A percentile compares a stretch with the other conserved stretches of the same genome.
Evolutionary conservation across 2,797 vertebrate species (phyloP).

Genomic region (Argyrosomus regius): DNA sequence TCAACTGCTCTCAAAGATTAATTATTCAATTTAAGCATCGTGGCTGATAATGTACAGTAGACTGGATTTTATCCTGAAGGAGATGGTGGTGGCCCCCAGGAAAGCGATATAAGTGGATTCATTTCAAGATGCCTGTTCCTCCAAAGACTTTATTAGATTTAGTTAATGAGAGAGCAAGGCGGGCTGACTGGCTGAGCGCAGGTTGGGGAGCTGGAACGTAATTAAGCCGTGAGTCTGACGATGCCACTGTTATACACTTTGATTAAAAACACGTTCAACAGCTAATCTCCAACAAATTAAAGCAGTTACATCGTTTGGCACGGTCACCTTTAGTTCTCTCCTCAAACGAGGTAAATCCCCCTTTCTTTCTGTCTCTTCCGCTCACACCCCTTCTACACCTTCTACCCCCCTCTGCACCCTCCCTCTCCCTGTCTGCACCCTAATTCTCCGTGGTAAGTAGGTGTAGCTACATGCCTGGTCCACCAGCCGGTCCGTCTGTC

Average conservation of each 20-base stretch:
- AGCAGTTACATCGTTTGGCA: conserved; percentile 69
- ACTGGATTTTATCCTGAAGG: conserved; percentile 73
- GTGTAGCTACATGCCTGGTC: conserved; percentile 61
- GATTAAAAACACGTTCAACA: conserved; percentile 85
- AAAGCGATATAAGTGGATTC: conserved; percentile 84
- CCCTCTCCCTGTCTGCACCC: conserved; percentile 58
- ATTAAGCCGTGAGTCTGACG: conserved; percentile 82
- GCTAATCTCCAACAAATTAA: conserved; percentile 83
- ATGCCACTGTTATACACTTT: conserved; percentile 79
- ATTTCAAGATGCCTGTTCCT: conserved; percentile 86
- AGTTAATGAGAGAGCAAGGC: conserved; percentile 82
- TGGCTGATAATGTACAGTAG: conserved; percentile 75
- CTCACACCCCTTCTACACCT: conserved; percentile 43
- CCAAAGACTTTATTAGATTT: conserved; percentile 87
- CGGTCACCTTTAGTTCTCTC: conserved; percentile 70
- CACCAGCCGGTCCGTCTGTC: conserved; percentile 58
- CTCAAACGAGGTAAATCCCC: conserved; percentile 52
- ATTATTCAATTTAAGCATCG: conserved; percentile 76
- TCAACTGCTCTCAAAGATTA: conserved; percentile 72
- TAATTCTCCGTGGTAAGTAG: conserved; percentile 68
- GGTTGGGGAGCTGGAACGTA: conserved; percentile 83
- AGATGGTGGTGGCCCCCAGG: conserved; percentile 73
- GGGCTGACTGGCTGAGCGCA: conserved; percentile 72
- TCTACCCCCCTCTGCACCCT: conserved; percentile 3
- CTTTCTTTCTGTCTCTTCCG: conserved; percentile 33